Evolutionary conservation across 1,140 invertebrate species (phyloP).

Genomic region (Bathynomus jamesi): DNA sequence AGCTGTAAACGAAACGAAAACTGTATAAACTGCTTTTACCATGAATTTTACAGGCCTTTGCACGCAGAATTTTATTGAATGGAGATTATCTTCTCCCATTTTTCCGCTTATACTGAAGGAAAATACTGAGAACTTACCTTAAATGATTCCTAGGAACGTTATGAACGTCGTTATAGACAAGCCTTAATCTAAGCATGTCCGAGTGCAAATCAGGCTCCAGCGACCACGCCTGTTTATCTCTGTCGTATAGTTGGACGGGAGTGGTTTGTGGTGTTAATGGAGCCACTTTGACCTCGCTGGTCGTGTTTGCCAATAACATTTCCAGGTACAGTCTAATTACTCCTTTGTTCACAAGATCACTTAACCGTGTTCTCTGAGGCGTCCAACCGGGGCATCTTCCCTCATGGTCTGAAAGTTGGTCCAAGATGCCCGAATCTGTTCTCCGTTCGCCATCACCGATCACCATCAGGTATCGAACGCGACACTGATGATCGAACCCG

Average conservation of each 20-base stretch:
- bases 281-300: constrained; percentile 58
- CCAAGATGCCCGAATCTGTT: constrained; percentile 66
- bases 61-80: no score
- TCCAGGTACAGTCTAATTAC: constrained; percentile 61
- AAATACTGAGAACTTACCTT: constrained; percentile 50
- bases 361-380: constrained; percentile 51
- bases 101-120: no score
- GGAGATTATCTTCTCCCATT: no score
- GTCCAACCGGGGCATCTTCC: constrained; percentile 66
- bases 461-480: constrained; percentile 56
- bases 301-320: constrained; percentile 64
- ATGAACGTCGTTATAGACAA: constrained; percentile 76
- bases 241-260: constrained; percentile 62
- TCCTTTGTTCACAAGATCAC: constrained; percentile 53
- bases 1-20: no score
- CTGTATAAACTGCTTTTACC: no score
- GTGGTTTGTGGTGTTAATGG: constrained; percentile 16
- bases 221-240: constrained; percentile 76
- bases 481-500: constrained; percentile 71
- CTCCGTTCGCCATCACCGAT: constrained; percentile 63
- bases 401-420: constrained; percentile 66
- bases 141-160: constrained; percentile 75
- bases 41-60: no score
- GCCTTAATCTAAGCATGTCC: constrained; percentile 64
- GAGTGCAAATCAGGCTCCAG: constrained; percentile 71